These are phyloP conservation scores for Platycheirus rosarum DNA, from an alignment of 2,888 invertebrate species.

Conservation along the genomic window DNA sequence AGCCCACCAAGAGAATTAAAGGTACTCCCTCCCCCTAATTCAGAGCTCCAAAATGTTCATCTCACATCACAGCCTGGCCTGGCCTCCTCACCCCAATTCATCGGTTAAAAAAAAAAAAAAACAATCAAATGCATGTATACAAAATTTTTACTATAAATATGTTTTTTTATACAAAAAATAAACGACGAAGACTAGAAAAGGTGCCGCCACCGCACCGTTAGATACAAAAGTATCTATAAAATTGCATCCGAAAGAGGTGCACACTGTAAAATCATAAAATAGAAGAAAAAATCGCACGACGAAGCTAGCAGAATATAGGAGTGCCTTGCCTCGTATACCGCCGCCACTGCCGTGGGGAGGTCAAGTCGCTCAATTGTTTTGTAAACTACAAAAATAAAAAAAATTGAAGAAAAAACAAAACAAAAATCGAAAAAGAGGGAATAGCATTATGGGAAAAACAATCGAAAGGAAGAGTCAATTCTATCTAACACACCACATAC, in stretches of 20 bases:
- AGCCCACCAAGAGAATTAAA: constrained; percentile 54
- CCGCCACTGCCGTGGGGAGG: constrained; percentile 64
- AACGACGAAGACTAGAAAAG: constrained; percentile 59
- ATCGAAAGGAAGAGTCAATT: constrained; percentile 81
- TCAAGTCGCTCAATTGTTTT: constrained; percentile 72
- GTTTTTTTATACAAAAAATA: constrained; percentile 17
- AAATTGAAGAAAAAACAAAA: constrained; percentile 62
- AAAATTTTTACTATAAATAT: constrained; percentile 35
- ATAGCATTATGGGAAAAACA: constrained; percentile 81
- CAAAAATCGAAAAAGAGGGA: constrained; percentile 28
- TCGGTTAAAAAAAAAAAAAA: constrained; percentile 23
- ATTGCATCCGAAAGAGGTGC: constrained; percentile 15
- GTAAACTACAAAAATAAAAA: constrained; percentile 55
- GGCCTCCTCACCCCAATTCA: constrained; percentile 74
- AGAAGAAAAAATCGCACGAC: constrained; percentile 52
- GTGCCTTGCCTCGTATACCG: constrained; percentile 54
- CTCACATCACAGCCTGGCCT: constrained; percentile 27
- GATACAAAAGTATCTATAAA: constrained; percentile 25
- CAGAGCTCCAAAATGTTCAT: constrained; percentile 64
- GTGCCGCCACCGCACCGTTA: constrained; percentile 68
- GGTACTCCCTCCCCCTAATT: not conserved
- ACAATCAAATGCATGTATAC: constrained; percentile 43
- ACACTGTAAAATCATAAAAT: constrained; percentile 3
- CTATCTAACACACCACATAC: constrained; percentile 27
- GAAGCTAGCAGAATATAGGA: constrained; percentile 66